Conservation (phyloP, 2,888 invertebrate genomes). For the Scaptomyza cyrtandrae region DNA sequence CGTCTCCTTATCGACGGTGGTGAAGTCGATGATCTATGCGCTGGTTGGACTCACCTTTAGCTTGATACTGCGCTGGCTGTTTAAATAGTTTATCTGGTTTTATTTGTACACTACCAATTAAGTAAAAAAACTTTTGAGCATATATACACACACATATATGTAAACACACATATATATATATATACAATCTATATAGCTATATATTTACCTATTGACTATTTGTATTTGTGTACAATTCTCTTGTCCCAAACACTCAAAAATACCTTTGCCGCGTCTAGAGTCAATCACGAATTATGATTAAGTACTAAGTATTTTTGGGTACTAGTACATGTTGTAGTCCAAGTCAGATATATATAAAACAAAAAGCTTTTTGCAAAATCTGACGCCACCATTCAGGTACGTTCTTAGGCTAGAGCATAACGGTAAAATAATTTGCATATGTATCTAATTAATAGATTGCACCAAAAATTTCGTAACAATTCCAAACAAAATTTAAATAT, state of each 20-base stretch:
- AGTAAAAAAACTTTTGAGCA: constrained; percentile 54
- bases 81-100: constrained; percentile 69
- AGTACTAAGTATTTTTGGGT: constrained; percentile 30
- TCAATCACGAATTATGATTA: constrained; percentile 61
- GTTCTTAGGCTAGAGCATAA: constrained; percentile 46
- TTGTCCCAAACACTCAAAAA: constrained; percentile 47
- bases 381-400: constrained; percentile 35
- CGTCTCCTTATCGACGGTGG: constrained; percentile 72
- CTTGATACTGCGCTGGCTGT: constrained; percentile 79
- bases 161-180: constrained; percentile 37
- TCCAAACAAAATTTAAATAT: constrained; percentile 51
- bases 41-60: constrained; percentile 75
- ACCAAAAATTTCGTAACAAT: constrained; percentile 67
- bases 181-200: constrained; percentile 22
- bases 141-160: constrained; percentile 50
- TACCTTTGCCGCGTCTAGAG: constrained; percentile 58
- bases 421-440: constrained; percentile 6
- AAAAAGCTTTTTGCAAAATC: constrained; percentile 1
- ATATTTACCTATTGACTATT: constrained; percentile 9
- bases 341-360: constrained; percentile 2
- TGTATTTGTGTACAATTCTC: constrained; percentile 50
- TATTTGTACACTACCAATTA: constrained; percentile 43
- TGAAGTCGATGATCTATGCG: constrained; percentile 76
- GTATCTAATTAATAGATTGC: constrained; percentile 37
- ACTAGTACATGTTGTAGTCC: constrained; percentile 6